Conservation (phyloP, 2,888 invertebrate genomes). For the Coleophora flavipennella region DNA sequence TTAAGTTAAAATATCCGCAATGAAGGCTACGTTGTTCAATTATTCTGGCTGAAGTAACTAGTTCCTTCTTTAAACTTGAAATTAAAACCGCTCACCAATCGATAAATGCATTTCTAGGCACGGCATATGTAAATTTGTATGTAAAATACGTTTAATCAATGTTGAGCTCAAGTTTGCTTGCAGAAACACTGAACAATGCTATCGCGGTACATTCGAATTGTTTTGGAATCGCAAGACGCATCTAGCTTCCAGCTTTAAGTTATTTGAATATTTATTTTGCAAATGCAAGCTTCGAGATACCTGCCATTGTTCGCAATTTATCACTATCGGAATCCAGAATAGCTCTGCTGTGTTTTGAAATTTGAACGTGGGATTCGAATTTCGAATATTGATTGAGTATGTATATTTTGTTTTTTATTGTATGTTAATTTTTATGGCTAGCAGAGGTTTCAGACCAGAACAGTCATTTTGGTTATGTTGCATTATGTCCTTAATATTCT, state of each 20-base stretch:
- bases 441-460: too few species aligned
- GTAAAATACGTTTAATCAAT: constrained; percentile 66
- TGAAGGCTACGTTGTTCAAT: too few species aligned
- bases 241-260: constrained; percentile 25
- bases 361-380: constrained; percentile 1
- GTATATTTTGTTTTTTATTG: constrained; percentile 1
- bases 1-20: too few species aligned
- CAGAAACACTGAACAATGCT: constrained; percentile 51
- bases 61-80: constrained; percentile 5
- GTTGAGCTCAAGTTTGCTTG: constrained; percentile 36
- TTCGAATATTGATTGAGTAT: too few species aligned
- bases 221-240: constrained; percentile 49
- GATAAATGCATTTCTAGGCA: constrained; percentile 60
- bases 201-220: constrained; percentile 61
- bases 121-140: constrained; percentile 64
- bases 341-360: constrained; percentile 14
- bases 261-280: constrained; percentile 64
- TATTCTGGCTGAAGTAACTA: too few species aligned
- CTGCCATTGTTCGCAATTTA: constrained; percentile 53
- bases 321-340: constrained; percentile 28
- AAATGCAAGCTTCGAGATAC: constrained; percentile 20
- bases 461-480: too few species aligned
- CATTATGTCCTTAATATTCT: not conserved
- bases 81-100: constrained; percentile 28
- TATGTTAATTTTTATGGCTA: not conserved